phyloP scores from a whole-genome alignment of 2,888 invertebrate species.

The Ormyrus pomaceus region DNA sequence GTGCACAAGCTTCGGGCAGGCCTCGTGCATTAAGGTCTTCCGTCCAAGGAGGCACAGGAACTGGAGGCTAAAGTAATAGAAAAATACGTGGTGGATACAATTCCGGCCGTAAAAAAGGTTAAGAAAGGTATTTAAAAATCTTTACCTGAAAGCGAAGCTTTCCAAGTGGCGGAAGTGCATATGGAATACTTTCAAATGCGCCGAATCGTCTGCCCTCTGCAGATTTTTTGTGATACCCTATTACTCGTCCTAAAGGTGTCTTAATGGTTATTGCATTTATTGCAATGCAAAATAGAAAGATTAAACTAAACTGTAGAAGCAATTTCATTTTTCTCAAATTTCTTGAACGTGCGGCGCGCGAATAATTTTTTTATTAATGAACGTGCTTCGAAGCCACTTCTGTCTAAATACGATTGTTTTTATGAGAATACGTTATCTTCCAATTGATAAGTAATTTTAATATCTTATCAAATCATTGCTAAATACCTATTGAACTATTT shows the following conservation, averaged over 20 bases:
- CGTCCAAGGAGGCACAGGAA: neutral
- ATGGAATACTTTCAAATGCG: constrained; percentile 68
- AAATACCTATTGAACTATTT: too few relatives aligned
- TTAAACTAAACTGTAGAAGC: neutral
- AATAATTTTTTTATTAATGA: too few relatives aligned
- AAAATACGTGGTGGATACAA: neutral
- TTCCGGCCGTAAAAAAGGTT: neutral
- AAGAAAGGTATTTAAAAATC: neutral
- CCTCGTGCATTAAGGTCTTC: neutral
- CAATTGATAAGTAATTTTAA: too few relatives aligned
- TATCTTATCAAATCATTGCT: too few relatives aligned
- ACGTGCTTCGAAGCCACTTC: too few relatives aligned
- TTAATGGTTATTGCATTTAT: too few relatives aligned
- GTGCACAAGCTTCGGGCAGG: neutral
- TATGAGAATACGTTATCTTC: too few relatives aligned
- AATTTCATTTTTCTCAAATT: constrained; percentile 3
- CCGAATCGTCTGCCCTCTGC: constrained; percentile 60
- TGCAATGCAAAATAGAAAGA: neutral
- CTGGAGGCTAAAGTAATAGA: neutral
- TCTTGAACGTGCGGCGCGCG: neutral
- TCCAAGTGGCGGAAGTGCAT: constrained; percentile 64
- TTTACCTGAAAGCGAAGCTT: constrained; percentile 66
- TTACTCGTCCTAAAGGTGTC: too few relatives aligned
- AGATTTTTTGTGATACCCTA: too few relatives aligned
- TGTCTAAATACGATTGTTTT: too few relatives aligned